Evolutionary conservation across 2,113 vertebrate species (phyloP).

Genomic region (Stegostoma tigrinum): DNA sequence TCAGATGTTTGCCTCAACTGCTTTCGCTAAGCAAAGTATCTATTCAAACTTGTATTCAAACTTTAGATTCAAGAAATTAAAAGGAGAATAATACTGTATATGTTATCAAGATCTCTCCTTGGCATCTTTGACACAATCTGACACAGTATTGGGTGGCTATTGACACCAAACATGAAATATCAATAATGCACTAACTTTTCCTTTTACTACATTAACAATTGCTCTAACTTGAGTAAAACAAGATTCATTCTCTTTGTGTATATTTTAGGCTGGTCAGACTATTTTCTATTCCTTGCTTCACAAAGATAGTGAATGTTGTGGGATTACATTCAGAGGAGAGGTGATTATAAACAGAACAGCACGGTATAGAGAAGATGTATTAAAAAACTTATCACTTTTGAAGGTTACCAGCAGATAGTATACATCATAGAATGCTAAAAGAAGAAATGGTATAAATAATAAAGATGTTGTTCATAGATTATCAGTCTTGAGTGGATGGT

Average conservation of each 20-base stretch:
- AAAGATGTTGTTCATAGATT: too few relatives aligned
- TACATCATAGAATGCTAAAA: too few relatives aligned
- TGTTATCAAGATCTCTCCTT: not conserved
- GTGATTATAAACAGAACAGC: too few relatives aligned
- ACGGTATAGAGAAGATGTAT: too few relatives aligned
- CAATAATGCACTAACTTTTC: not conserved
- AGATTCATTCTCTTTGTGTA: not conserved
- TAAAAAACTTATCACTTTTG: too few relatives aligned
- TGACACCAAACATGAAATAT: not conserved
- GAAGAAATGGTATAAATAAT: too few relatives aligned
- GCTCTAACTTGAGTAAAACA: not conserved
- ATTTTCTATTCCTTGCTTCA: not conserved
- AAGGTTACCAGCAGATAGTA: too few relatives aligned
- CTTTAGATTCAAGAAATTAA: too few relatives aligned
- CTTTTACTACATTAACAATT: not conserved
- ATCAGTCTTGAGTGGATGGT: too few relatives aligned
- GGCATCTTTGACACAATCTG: not conserved
- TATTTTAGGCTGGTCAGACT: not conserved
- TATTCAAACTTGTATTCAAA: not conserved
- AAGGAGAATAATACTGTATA: too few relatives aligned
- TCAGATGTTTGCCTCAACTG: not conserved
- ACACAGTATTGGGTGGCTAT: not conserved
- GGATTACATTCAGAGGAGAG: too few relatives aligned
- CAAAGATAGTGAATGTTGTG: too few relatives aligned
- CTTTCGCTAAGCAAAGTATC: not conserved